Evolutionary conservation across 2,888 invertebrate species (phyloP).

Genomic region (Phania funesta): DNA sequence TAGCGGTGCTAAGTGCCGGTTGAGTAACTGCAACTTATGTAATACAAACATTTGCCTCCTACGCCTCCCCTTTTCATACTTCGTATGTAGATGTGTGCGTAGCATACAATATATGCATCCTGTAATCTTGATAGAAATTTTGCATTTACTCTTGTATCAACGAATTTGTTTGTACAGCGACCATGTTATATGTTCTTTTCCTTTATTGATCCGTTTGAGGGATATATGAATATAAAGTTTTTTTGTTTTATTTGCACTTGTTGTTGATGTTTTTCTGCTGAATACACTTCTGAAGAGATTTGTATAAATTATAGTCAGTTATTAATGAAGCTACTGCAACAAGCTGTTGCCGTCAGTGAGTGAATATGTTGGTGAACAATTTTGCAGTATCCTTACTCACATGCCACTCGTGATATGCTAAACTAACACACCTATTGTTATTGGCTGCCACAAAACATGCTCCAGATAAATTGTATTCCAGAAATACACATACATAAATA

Average conservation of each 20-base stretch:
- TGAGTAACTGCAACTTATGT: slow-evolving; percentile 19
- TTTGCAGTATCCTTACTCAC: neutral
- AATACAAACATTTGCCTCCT: no score
- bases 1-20: neutral
- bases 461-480: slow-evolving; percentile 46
- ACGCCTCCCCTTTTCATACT: neutral
- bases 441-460: slow-evolving; percentile 49
- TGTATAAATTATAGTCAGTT: slow-evolving; percentile 54
- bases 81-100: neutral
- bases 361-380: neutral
- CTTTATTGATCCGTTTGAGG: slow-evolving; percentile 58
- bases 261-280: no score
- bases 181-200: slow-evolving; percentile 52
- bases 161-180: slow-evolving; percentile 64
- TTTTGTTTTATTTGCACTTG: neutral
- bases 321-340: slow-evolving; percentile 56
- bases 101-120: slow-evolving; percentile 46
- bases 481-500: slow-evolving; percentile 17
- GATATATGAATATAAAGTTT: slow-evolving; percentile 50
- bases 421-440: slow-evolving; percentile 25
- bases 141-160: slow-evolving; percentile 64
- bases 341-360: slow-evolving; percentile 9
- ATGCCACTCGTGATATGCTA: slow-evolving; percentile 29
- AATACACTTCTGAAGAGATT: slow-evolving; percentile 4
- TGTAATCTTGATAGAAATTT: slow-evolving; percentile 71